Evolutionary conservation across 2,888 invertebrate genomes (phyloP), one percentile per base, ranked within the genome.

Genomic region (Microdon myrmicae): DNA sequence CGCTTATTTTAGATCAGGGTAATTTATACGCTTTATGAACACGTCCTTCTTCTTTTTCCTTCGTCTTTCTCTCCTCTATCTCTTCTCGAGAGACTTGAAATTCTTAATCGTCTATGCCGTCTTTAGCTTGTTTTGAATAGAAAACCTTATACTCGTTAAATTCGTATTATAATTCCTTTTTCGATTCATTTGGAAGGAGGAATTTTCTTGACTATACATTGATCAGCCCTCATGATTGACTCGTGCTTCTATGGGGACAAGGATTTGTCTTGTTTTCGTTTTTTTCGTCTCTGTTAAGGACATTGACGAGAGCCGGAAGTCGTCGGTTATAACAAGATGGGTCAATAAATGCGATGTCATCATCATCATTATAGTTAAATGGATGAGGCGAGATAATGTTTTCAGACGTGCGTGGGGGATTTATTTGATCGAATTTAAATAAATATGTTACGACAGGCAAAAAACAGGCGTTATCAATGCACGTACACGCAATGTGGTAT

Each of bases 271-370:
- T 20, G 13, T 2, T 43, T 41, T 9, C 9, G 9, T 26, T 13
- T 43, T 43, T 13, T 13, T 43, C 12, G 19, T 41, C 7, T 28
- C 13, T 5, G 73, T 76, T 67, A 74, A 68, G 68, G 72, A 71
- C 72, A 74, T 74, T 72, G 74, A 74, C 68, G 71, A 71, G 73
- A 78, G 78, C 73, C 77, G 77, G 78, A 78, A 78, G 70, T 77
- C 78, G 71, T 77, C 77, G 75, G 77, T 72, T 74, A 77, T 77
- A 69, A 77, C 75, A 74, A 77, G 77, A 74, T 75, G 73, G 70
- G 78, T 78, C 68, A 77, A 68, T 69, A 77, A 71, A 75, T 78
- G 74, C 77, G 76, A 78, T 75, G 77, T 77, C 77, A 77, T 77
- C 77, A 78, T 77, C 77, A 77, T 76, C 70, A 72, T 72, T 69